phyloP scores from a whole-genome alignment of 1,140 invertebrate species.

The Plutomurus gul region DNA sequence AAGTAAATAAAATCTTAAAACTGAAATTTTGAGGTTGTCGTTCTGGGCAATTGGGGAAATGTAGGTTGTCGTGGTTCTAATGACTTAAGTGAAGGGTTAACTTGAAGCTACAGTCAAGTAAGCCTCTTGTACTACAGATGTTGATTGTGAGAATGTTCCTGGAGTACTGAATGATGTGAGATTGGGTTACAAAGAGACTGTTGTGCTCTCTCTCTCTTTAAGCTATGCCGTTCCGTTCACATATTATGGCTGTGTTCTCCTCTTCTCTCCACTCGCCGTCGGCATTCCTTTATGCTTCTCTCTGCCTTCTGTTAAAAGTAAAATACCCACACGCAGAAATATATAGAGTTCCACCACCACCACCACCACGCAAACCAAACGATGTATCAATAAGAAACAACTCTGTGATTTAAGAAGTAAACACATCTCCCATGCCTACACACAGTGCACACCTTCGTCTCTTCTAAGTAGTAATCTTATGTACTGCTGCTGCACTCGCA shows the following conservation, averaged over 20 bases:
- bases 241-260: not conserved
- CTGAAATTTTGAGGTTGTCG: not conserved
- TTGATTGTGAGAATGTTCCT: not conserved
- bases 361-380: too few relatives aligned
- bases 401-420: slow-evolving; percentile 20
- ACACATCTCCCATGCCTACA: slow-evolving; percentile 21
- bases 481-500: too few relatives aligned
- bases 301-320: not conserved
- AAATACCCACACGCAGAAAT: slow-evolving; percentile 15
- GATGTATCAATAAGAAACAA: slow-evolving; percentile 26
- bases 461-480: too few relatives aligned
- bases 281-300: slow-evolving; percentile 14
- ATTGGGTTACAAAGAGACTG: slow-evolving; percentile 26
- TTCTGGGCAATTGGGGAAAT: too few relatives aligned
- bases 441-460: not conserved
- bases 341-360: not conserved
- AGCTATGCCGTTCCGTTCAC: slow-evolving; percentile 1
- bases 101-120: not conserved
- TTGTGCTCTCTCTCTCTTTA: not conserved
- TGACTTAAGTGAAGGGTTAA: slow-evolving; percentile 3
- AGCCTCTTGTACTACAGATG: not conserved
- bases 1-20: not conserved
- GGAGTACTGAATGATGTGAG: slow-evolving; percentile 24
- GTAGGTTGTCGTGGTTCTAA: not conserved
- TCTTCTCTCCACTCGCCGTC: not conserved